Percentiles rank a stretch among this genome's conserved stretches.
Conservation (phyloP, 2,888 invertebrate genomes). For the Eupithecia subumbrata region DNA sequence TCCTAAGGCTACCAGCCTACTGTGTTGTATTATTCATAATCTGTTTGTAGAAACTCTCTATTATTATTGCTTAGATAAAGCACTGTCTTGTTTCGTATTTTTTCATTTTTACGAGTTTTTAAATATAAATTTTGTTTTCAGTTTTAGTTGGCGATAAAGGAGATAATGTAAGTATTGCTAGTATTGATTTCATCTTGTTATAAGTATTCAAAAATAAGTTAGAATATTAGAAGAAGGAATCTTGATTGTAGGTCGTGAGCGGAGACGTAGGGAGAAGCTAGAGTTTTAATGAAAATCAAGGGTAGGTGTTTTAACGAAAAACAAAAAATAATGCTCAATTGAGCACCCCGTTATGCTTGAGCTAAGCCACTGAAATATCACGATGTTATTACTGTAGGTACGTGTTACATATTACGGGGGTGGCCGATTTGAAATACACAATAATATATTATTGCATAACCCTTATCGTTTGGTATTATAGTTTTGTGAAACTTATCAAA, state of each 20-base stretch:
- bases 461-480: too few relatives aligned
- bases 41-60: neutral
- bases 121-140: conserved; percentile 46
- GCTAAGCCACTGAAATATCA: too few relatives aligned
- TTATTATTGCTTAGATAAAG: conserved; percentile 2
- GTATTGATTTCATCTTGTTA: neutral
- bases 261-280: too few relatives aligned
- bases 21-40: conserved; percentile 13
- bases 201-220: neutral
- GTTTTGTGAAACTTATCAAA: neutral
- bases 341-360: too few relatives aligned
- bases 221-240: neutral
- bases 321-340: too few relatives aligned
- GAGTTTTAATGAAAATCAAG: too few relatives aligned
- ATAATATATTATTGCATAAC: too few relatives aligned
- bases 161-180: conserved; percentile 63
- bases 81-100: neutral
- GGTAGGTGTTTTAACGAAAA: too few relatives aligned
- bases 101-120: neutral
- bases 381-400: too few relatives aligned
- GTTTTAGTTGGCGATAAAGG: conserved; percentile 67
- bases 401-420: too few relatives aligned
- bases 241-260: too few relatives aligned
- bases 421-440: too few relatives aligned
- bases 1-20: conserved; percentile 3